Evolutionary conservation across 2,797 vertebrate genomes (phyloP), one percentile per base, ranked within the genome.

Genomic region (Craterocephalus amniculus): DNA sequence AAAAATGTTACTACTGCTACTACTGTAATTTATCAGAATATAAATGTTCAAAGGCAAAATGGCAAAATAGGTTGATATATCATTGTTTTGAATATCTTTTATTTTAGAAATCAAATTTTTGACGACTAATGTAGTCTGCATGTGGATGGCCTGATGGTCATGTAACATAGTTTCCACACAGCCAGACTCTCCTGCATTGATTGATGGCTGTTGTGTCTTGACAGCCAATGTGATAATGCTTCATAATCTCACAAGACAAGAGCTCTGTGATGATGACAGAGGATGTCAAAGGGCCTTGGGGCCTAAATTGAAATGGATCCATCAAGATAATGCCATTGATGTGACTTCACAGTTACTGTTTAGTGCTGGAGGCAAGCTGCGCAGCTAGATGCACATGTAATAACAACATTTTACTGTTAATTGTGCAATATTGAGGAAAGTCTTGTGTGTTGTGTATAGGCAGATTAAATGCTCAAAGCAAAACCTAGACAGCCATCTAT

Each of bases 261-360:
- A 67, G 14, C 67, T 71, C 56, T 68, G 62, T 73, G 69, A 74
- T 72, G 52, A 78, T 74, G 57, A 69, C 55, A 54, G 72, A 78
- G 51, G 29, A 79, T 63, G 79, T 74, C 76, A 70, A 80, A 75
- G 63, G 70, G 72, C 72, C 73, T 66, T 31, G 54, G n/a, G 65
- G 65, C 35, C 58, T 59, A 79, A 83, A 81, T 71, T 89, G 74
- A 84, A 86, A 90, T 79, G 61, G 74, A 86, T 85, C 64, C 52
- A 72, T 79, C 57, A 54, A 74, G 66, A 63, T 57, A 48, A 78
- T 60, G 35, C 54, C 49, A 60, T n/a, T 82, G 71, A 79, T 65
- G 73, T 45, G 70, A 74, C 57, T 64, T 32, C 43, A 52, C 62
- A 38, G 66, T 66, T 65, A 78, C 67, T 72, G 62, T 14, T 58